phyloP scores from a whole-genome alignment of 2,113 vertebrate species.

The Hymenochirus boettgeri region DNA sequence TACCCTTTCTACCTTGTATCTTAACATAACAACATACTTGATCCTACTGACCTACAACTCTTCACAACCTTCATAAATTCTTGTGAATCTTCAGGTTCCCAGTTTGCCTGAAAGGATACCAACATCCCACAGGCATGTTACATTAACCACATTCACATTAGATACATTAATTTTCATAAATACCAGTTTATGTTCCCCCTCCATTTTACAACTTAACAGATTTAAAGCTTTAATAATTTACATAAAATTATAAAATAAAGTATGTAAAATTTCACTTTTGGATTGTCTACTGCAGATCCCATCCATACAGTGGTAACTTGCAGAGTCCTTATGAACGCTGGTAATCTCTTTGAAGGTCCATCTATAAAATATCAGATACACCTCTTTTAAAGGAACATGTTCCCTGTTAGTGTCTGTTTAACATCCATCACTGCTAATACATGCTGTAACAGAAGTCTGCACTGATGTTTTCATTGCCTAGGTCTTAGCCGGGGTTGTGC shows the following conservation, averaged over 20 bases:
- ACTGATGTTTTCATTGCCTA: conserved; percentile 39
- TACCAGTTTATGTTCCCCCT: conserved; percentile 44
- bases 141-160: conserved; percentile 48
- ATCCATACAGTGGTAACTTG: conserved; percentile 5
- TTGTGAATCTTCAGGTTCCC: conserved; percentile 45
- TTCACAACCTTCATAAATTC: conserved; percentile 45
- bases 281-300: conserved; percentile 35
- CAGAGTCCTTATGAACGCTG: conserved; percentile 47
- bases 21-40: conserved; percentile 62
- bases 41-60: conserved; percentile 44
- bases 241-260: conserved; percentile 33
- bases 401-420: conserved; percentile 51
- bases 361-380: conserved; percentile 10
- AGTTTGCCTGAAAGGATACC: conserved; percentile 11
- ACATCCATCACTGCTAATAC: conserved; percentile 29
- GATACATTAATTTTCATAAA: conserved; percentile 58
- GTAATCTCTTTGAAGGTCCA: conserved; percentile 37
- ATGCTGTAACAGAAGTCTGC: conserved; percentile 5
- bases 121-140: conserved; percentile 43
- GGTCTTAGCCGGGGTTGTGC: conserved; percentile 63
- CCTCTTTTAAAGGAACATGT: conserved; percentile 47
- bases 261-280: conserved; percentile 22
- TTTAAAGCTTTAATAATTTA: conserved; percentile 43
- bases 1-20: conserved; percentile 43
- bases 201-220: conserved; percentile 29